Base-by-base conservation (phyloP, 1,140 invertebrate species). In the Kradibia gibbosae region DNA sequence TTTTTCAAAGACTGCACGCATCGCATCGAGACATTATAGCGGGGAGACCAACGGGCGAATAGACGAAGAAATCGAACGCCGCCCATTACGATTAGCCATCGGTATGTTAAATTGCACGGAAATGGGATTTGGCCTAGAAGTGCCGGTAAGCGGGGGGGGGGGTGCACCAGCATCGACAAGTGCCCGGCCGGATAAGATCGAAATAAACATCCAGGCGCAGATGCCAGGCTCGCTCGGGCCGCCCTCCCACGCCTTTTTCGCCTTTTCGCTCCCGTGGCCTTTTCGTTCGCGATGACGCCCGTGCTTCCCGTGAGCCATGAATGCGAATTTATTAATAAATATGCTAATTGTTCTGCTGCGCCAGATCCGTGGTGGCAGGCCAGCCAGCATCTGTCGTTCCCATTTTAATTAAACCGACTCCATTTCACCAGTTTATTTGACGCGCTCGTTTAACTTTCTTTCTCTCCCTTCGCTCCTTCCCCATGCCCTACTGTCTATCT, bases 301-400 rank as follows among this genome's bases (percentile, higher is more conserved):
- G 75, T 50, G 62, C 50, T 67, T 45, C 36, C 20, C 50, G 50
- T 75, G 72, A 48, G 57, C 73, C 80, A 67, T 48, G 81, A 76
- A 77, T 70, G 80, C 50, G 82, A 79, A 83, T 81, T 80, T 55
- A 80, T 85, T 82, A 82, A 82, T 82, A 81, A 85, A 78, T 80
- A 83, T 85, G 70, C 81, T 78, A 82, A 83, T 84, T 57, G 74
- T 67, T 73, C 67, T 48, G 57, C 53, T 62, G 78, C 28, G 71
- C 55, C 67, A 45, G 67, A 72, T 50, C 62, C 50, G 55, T 39
- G 11, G n/a, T n/a, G 20, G 39, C 25, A 17, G 7, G 17, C 13
- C 13, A 31, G 22, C 20, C 74, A 42, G 53, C 84, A 85, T 81
- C 80, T 85, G 84, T 73, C 82, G 80, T 53, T 76, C 70, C 74